Conservation (phyloP, 2,797 vertebrate genomes). For the Onychomys arenicola region DNA sequence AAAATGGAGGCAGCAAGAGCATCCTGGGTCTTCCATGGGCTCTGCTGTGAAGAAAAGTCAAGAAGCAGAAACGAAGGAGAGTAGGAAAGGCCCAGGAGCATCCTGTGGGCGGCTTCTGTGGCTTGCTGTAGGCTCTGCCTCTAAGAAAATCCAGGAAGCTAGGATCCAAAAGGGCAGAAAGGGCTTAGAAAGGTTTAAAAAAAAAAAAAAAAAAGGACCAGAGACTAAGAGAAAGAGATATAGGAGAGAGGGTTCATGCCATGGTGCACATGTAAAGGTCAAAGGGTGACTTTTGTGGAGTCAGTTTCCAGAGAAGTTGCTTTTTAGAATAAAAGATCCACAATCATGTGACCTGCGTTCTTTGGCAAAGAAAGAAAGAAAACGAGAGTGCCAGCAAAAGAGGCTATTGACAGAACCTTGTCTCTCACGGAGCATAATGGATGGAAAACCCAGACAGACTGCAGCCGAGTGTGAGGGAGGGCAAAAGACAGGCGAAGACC, state of each 20-base stretch:
- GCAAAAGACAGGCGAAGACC: no score
- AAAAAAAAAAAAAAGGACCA: background rate
- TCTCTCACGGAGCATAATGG: background rate
- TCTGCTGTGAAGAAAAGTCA: background rate
- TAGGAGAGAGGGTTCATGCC: fast-evolving
- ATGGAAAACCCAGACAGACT: background rate
- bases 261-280: background rate
- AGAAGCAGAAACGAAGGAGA: background rate
- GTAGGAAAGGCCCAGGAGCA: background rate
- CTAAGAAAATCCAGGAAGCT: background rate
- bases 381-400: background rate
- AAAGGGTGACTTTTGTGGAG: background rate
- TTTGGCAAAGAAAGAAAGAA: background rate
- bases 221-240: no score
- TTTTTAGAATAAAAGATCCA: background rate
- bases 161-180: background rate
- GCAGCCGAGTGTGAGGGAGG: background rate
- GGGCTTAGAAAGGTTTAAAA: background rate
- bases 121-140: background rate
- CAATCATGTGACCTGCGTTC: background rate
- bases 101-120: background rate
- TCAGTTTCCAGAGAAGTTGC: background rate
- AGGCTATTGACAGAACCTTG: background rate
- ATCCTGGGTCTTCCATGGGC: fast-evolving
- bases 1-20: background rate